Evolutionary conservation across 2,888 invertebrate species (phyloP), one percentile per base, ranked within the genome.

Genomic region (Linnaemya tessellans): DNA sequence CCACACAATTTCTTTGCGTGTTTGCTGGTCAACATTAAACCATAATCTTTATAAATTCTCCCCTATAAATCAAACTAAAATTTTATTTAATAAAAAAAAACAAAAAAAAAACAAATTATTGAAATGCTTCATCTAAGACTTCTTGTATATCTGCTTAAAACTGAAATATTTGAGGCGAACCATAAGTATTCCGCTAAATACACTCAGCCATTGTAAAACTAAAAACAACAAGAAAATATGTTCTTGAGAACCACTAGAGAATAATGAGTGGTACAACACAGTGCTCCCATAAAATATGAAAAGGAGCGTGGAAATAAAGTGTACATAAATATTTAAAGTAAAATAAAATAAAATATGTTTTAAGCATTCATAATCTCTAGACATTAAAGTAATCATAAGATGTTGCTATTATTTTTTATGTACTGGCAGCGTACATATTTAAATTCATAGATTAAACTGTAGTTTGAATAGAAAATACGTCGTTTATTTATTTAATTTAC

Each of bases 181-280:
- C 86, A 62, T 80, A 86, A 80, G 86, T 83, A 86, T 84, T 67
- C 68, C 77, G 85, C 86, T 77, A 86, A 83, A 86, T 80, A 79
- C 64, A 82, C 79, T 67, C 54, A 75, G 41, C n/a, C 41, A 70
- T 71, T 56, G 15, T 43, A 65, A 41, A 18, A 20, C 38, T 51
- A 74, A 51, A 3, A 64, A 71, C 22, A 51, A 71, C 49, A 77
- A 58, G 62, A 84, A 80, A 75, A 71, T 38, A 46, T 70, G 11
- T 60, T 51, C 67, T 46, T 62, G n/a, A 84, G 30, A 67, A 70
- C 18, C 85, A 82, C 82, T 82, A 49, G 54, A 74, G 64, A 80
- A 51, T 70, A 64, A 62, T 49, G 43, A 79, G 62, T 64, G 65
- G 54, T 35, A 5, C 56, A 56, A 68, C 41, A 18, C 38, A 43